Evolutionary conservation across 2,797 vertebrate genomes (phyloP).

Genomic region (Emydoidea blandingii): DNA sequence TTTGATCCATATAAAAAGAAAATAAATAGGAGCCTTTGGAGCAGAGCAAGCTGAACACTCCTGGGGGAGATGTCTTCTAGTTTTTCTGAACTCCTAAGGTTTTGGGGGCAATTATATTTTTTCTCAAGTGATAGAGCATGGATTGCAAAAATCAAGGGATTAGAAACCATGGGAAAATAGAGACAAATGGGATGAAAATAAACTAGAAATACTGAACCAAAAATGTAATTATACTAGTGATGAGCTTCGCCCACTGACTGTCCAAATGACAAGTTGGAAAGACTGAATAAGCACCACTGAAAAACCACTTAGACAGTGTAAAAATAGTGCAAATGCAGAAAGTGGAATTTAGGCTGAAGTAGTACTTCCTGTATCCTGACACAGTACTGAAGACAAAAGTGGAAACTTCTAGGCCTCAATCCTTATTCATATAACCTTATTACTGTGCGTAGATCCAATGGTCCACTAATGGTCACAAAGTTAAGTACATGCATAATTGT

Average conservation of each 20-base stretch:
- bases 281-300: background rate
- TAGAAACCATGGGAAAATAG: background rate
- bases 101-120: background rate
- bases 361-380: background rate
- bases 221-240: background rate
- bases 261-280: background rate
- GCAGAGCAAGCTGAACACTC: background rate
- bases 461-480: background rate
- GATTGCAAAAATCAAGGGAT: background rate
- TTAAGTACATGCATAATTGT: background rate
- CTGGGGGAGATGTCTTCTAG: background rate
- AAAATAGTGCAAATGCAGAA: background rate
- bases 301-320: background rate
- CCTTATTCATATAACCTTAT: background rate
- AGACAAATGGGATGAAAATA: background rate
- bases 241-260: background rate
- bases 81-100: background rate
- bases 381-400: background rate
- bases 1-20: background rate
- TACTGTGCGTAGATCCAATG: background rate
- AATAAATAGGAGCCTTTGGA: background rate
- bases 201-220: background rate
- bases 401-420: background rate
- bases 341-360: background rate
- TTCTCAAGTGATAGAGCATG: rapidly evolving